Conservation (phyloP, 2,797 vertebrate genomes). For the Propithecus perrieri region DNA sequence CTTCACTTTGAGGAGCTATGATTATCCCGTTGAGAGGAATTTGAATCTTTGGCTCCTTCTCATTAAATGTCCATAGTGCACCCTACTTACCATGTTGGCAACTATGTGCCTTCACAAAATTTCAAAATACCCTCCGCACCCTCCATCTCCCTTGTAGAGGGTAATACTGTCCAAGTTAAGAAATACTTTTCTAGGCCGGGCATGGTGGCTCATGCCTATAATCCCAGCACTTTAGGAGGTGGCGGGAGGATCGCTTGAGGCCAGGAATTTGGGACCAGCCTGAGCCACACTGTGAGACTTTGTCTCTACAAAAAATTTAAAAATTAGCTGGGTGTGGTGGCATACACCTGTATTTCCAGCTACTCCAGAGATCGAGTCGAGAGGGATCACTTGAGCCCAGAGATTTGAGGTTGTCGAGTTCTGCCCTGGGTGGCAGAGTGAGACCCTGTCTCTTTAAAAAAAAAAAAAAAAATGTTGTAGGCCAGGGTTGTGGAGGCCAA, state of each 20-base stretch:
- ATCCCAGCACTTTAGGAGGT: neutral
- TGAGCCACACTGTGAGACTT: neutral
- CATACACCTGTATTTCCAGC: neutral
- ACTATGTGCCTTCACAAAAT: neutral
- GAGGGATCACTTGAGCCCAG: neutral
- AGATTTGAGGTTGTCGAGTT: neutral
- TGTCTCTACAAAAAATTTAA: neutral
- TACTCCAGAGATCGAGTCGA: neutral
- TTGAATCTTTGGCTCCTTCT: neutral
- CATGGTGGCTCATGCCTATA: neutral
- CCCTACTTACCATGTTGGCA: neutral
- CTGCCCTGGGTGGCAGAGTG: neutral
- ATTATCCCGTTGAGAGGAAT: neutral
- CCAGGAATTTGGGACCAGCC: too few species aligned
- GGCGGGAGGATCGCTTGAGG: neutral
- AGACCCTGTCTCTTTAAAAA: neutral
- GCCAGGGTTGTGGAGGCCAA: neutral
- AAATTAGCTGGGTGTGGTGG: neutral
- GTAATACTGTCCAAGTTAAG: neutral
- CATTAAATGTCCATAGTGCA: neutral
- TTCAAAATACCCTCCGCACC: neutral
- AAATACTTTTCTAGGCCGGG: neutral
- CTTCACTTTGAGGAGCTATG: neutral
- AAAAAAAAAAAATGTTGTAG: neutral
- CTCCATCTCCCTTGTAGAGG: too few species aligned